phyloP scores from a whole-genome alignment of 2,797 vertebrate genomes.

The Sebastes variabilis region DNA sequence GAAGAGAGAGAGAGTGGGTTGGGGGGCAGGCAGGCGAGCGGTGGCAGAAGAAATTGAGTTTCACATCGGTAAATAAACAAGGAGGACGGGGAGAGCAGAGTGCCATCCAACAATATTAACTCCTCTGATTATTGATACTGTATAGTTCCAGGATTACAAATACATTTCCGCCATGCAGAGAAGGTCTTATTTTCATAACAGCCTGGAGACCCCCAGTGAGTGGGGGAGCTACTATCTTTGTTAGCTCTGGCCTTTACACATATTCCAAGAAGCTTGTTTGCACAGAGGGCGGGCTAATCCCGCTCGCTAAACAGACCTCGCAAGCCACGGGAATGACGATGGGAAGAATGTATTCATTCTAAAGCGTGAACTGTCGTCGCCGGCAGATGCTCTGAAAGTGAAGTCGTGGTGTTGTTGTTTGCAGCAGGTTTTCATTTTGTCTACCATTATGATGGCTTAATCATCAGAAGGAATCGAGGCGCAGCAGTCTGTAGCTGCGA shows the following conservation, averaged over 20 bases:
- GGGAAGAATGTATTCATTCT: slow-evolving; percentile 27
- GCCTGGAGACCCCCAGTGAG: slow-evolving; percentile 60
- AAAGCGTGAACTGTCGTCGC: slow-evolving; percentile 2
- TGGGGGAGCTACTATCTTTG: slow-evolving; percentile 59
- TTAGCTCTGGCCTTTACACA: slow-evolving; percentile 65
- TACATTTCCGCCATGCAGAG: slow-evolving; percentile 61
- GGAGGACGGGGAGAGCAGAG: slow-evolving; percentile 46
- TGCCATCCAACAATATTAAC: slow-evolving; percentile 70
- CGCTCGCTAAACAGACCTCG: slow-evolving; percentile 55
- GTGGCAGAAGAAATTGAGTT: slow-evolving; percentile 71
- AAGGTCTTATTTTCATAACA: slow-evolving; percentile 69
- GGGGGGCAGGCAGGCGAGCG: slow-evolving; percentile 31
- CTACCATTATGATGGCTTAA: slow-evolving; percentile 53
- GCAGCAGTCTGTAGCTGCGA: slow-evolving; percentile 48
- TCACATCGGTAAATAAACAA: slow-evolving; percentile 77
- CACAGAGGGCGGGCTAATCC: slow-evolving; percentile 63
- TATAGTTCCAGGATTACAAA: slow-evolving; percentile 70
- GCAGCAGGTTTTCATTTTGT: slow-evolving; percentile 58
- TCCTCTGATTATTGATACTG: slow-evolving; percentile 71
- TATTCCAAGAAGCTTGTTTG: slow-evolving; percentile 68
- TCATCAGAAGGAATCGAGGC: slow-evolving; percentile 51
- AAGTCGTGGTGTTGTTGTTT: slow-evolving; percentile 32
- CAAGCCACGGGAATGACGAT: slow-evolving; percentile 47
- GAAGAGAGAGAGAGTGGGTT: slow-evolving; percentile 18
- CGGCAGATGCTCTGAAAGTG: slow-evolving; percentile 20